Percentiles rank a stretch among this genome's conserved stretches.
Conservation (phyloP, 2,888 invertebrate genomes). For the Halictus ligatus region DNA sequence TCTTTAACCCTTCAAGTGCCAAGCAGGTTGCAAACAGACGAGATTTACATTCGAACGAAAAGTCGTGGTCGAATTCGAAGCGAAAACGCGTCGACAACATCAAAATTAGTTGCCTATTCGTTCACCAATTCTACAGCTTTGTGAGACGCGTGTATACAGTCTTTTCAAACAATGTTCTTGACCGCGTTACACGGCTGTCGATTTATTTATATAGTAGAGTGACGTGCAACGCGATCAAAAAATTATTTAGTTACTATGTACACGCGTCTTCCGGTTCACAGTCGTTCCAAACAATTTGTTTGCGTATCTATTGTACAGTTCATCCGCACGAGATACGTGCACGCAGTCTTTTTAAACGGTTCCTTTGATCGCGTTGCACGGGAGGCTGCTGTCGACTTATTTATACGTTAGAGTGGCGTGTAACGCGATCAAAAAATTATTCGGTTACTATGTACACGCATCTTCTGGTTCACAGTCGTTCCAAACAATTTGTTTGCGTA, state of each 20-base stretch:
- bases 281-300: not conserved
- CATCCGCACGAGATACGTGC: not conserved
- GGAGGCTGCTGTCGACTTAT: not conserved
- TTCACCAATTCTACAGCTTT: no score
- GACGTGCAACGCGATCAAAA: not conserved
- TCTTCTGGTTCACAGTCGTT: not conserved
- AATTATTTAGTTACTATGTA: not conserved
- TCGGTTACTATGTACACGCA: not conserved
- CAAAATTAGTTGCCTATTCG: slow-evolving; percentile 16
- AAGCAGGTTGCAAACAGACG: slow-evolving; percentile 28
- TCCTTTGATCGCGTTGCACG: not conserved
- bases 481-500: not conserved
- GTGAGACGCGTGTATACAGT: not conserved
- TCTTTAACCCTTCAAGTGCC: slow-evolving; percentile 51
- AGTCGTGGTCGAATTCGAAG: slow-evolving; percentile 27
- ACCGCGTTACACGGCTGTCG: not conserved
- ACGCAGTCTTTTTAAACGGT: not conserved
- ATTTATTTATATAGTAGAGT: not conserved
- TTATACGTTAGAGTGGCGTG: not conserved
- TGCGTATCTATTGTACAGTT: not conserved
- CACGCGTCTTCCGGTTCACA: no score
- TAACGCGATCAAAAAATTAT: not conserved
- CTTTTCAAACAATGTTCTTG: not conserved
- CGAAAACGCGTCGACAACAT: slow-evolving; percentile 1
- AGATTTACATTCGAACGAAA: slow-evolving; percentile 24